Conservation (phyloP, 2,113 vertebrate genomes). For the Cololabis saira region DNA sequence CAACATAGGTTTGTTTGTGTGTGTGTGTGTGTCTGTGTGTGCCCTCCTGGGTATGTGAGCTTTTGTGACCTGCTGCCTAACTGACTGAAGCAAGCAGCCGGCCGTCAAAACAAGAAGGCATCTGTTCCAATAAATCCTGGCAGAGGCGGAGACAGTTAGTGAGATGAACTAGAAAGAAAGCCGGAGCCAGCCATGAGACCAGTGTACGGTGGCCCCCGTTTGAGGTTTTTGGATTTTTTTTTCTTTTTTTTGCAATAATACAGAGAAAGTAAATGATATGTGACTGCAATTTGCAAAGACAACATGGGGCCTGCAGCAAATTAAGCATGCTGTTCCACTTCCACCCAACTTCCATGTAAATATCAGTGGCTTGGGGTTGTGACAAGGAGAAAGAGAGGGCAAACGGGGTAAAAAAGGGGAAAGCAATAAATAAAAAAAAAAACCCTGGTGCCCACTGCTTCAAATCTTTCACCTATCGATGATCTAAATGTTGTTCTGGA, state of each 20-base stretch:
- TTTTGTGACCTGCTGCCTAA: slow-evolving; percentile 69
- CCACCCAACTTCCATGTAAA: slow-evolving; percentile 48
- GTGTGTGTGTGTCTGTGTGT: neutral
- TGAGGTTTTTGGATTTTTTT: slow-evolving; percentile 70
- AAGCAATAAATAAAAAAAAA: neutral
- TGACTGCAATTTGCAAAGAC: slow-evolving; percentile 74
- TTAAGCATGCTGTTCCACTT: slow-evolving; percentile 51
- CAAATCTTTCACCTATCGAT: neutral
- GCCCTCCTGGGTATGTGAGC: slow-evolving; percentile 27
- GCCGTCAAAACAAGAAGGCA: slow-evolving; percentile 69
- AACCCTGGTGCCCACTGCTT: neutral
- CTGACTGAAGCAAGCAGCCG: slow-evolving; percentile 66
- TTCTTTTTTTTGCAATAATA: slow-evolving; percentile 66
- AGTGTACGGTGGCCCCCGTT: slow-evolving; percentile 33
- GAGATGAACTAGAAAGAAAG: slow-evolving; percentile 60
- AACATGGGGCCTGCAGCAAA: slow-evolving; percentile 65
- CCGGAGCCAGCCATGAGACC: slow-evolving; percentile 49
- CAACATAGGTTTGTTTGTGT: neutral
- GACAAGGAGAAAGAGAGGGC: slow-evolving; percentile 25
- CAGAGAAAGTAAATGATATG: slow-evolving; percentile 72
- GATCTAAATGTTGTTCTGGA: slow-evolving; percentile 3
- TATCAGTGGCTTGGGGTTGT: slow-evolving; percentile 33
- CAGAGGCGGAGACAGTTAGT: slow-evolving; percentile 57
- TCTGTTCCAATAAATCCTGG: slow-evolving; percentile 67
- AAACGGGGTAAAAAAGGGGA: slow-evolving; percentile 3